A percentile compares a stretch with the other conserved stretches of the same genome.
Conservation (phyloP, 2,113 vertebrate genomes). For the Phaethornis superciliosus region DNA sequence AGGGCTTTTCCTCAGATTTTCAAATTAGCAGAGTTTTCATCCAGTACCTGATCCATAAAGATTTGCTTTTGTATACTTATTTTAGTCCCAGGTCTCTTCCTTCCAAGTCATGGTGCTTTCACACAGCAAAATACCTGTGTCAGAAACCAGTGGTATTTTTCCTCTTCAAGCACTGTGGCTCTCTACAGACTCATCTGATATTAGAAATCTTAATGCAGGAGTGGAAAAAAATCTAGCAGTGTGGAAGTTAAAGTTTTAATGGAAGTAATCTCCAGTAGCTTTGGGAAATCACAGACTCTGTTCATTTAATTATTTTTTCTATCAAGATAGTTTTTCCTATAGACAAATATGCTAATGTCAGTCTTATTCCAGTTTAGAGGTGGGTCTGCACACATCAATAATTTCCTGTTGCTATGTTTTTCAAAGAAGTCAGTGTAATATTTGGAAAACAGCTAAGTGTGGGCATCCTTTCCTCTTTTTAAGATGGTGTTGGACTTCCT, state of each 20-base stretch:
- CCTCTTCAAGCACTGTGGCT: neutral
- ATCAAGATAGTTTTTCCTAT: neutral
- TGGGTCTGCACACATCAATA: neutral
- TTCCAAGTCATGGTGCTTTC: neutral
- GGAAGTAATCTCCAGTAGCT: neutral
- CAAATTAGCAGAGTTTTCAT: neutral
- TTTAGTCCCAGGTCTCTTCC: neutral
- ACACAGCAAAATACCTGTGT: neutral
- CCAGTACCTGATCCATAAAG: neutral
- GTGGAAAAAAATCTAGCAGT: neutral
- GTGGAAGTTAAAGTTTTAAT: neutral
- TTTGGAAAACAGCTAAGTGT: neutral
- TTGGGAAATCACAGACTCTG: neutral
- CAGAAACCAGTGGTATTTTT: neutral
- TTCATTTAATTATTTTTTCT: neutral
- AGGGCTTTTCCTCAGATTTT: neutral
- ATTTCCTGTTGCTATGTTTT: neutral
- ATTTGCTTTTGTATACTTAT: neutral
- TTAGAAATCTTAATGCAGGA: neutral
- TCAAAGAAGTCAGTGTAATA: neutral
- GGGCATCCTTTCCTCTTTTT: neutral
- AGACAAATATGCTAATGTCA: neutral
- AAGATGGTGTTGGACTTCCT: neutral
- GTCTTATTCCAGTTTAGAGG: neutral
- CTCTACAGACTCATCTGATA: neutral